These are phyloP conservation scores for Hippopotamus amphibius DNA, from an alignment of 2,113 vertebrate species.

Conservation along the genomic window DNA sequence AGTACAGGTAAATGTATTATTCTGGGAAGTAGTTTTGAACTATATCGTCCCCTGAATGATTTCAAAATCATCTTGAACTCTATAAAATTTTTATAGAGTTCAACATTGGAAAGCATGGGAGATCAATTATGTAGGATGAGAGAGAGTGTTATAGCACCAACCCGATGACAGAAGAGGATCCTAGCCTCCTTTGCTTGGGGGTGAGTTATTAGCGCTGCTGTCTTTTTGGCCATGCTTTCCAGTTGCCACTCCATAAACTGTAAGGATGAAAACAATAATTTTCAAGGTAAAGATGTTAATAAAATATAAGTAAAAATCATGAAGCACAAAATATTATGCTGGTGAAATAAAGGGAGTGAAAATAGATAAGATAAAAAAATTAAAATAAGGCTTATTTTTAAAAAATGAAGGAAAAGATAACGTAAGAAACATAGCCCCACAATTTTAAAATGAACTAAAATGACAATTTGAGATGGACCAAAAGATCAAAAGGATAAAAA, in stretches of 20 bases:
- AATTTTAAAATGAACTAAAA: background rate
- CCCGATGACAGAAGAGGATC: background rate
- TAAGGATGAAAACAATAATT: background rate
- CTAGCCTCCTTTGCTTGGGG: background rate
- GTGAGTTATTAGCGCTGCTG: background rate
- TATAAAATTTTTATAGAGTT: background rate
- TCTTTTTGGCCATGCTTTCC: background rate
- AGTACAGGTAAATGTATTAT: constrained; percentile 20
- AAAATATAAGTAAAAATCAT: background rate
- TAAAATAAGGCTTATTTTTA: background rate
- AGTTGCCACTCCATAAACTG: background rate
- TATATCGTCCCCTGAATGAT: constrained; percentile 20
- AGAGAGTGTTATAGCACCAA: background rate
- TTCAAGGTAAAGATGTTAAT: constrained; percentile 36
- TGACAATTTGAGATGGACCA: background rate
- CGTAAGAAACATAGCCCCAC: background rate
- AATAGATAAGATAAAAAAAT: background rate
- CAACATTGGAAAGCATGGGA: background rate
- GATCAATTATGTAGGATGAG: background rate
- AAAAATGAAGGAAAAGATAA: background rate
- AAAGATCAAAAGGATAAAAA: constrained; percentile 20
- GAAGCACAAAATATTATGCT: background rate
- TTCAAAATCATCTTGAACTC: background rate
- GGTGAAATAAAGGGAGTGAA: constrained; percentile 1
- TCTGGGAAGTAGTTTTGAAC: constrained; percentile 37